Conservation (phyloP, 2,797 vertebrate genomes). For the Argya squamiceps region DNA sequence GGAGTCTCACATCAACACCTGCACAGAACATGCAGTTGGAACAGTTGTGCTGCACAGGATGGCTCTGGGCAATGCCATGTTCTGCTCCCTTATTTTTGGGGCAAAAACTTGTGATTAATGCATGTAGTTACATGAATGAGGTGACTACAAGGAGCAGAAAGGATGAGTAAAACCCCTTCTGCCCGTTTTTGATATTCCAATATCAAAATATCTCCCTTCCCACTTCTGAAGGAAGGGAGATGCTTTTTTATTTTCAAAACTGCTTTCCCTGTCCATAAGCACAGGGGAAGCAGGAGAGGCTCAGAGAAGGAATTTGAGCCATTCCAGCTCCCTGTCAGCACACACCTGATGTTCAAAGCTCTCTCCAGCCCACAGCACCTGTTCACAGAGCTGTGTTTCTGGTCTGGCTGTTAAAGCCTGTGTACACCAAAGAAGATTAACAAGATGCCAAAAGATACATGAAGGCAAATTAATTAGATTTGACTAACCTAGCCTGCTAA, state of each 20-base stretch:
- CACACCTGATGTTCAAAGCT: neutral
- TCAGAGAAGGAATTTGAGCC: neutral
- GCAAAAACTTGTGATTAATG: neutral
- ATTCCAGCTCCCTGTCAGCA: neutral
- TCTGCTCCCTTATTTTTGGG: neutral
- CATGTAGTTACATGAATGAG: neutral
- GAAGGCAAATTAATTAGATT: neutral
- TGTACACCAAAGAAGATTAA: neutral
- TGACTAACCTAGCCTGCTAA: neutral
- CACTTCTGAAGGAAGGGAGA: neutral
- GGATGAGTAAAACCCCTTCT: neutral
- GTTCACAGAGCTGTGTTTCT: neutral
- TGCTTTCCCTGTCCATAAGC: neutral
- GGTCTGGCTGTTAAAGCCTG: neutral
- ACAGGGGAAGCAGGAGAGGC: neutral
- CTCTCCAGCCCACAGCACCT: neutral
- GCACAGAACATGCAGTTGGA: neutral
- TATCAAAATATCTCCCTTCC: rapidly evolving
- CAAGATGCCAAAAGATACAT: neutral
- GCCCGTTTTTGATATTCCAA: neutral
- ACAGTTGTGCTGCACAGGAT: neutral
- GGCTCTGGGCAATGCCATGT: rapidly evolving
- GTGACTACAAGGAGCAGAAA: neutral
- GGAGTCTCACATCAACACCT: neutral
- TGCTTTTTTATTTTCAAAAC: neutral